These are phyloP conservation scores for Chlorops oryzae DNA, from an alignment of 1,140 invertebrate genomes.

Conservation along the genomic window DNA sequence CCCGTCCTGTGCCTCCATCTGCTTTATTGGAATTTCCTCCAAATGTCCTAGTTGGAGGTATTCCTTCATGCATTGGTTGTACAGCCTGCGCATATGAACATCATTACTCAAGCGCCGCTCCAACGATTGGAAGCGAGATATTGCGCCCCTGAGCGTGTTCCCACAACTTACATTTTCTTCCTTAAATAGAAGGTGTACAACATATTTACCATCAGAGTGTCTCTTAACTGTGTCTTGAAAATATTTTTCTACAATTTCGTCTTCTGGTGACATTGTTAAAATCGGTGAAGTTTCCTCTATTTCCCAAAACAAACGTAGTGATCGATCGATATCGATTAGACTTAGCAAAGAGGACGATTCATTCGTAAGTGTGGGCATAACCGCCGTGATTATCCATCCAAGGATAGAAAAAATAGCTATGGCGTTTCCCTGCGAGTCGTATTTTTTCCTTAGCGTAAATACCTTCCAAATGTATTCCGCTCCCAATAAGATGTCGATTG, in stretches of 20 bases:
- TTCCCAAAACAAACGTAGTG: too few relatives aligned
- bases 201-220: too few relatives aligned
- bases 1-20: background rate
- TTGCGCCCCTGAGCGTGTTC: background rate
- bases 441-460: background rate
- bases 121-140: background rate
- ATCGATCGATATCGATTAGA: too few relatives aligned
- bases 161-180: background rate
- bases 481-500: background rate
- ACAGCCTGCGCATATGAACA: background rate
- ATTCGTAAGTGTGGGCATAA: too few relatives aligned
- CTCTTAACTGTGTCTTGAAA: too few relatives aligned
- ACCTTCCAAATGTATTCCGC: background rate
- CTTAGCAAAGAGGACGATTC: too few relatives aligned
- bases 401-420: background rate
- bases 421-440: background rate
- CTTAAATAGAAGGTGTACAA: background rate
- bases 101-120: constrained; percentile 1
- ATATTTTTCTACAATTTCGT: too few relatives aligned
- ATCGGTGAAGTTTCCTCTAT: too few relatives aligned
- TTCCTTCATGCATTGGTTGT: constrained; percentile 28
- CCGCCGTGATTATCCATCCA: too few relatives aligned
- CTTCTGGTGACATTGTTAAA: too few relatives aligned
- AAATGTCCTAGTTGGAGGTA: constrained; percentile 35
- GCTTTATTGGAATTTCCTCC: constrained; percentile 13